A percentile compares a stretch with the other conserved stretches of the same genome.
phyloP scores from a whole-genome alignment of 2,113 vertebrate genomes.

The Ginglymostoma cirratum region DNA sequence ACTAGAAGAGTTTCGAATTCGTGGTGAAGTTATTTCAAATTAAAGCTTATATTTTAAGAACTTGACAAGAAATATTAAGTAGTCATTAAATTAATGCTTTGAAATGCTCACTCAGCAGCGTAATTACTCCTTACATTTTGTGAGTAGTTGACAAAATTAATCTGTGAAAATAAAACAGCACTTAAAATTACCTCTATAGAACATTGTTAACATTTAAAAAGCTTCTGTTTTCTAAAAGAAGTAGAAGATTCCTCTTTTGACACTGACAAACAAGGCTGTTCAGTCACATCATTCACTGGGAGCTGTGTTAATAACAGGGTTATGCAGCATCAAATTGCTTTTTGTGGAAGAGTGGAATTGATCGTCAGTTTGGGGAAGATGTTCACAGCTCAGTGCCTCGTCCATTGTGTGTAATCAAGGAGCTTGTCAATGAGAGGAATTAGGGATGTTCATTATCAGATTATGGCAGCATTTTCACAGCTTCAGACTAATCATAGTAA shows the following conservation, averaged over 20 bases:
- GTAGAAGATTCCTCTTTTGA: constrained; percentile 42
- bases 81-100: neutral
- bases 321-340: constrained; percentile 40
- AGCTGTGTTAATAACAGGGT: constrained; percentile 42
- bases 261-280: constrained; percentile 31
- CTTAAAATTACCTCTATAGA: neutral
- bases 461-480: constrained; percentile 31
- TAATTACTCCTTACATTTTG: neutral
- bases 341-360: constrained; percentile 43
- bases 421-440: constrained; percentile 33
- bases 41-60: neutral
- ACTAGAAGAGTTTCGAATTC: neutral
- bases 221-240: constrained; percentile 28
- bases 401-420: constrained; percentile 25
- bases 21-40: neutral
- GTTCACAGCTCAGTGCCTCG: constrained; percentile 27
- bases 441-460: constrained; percentile 30
- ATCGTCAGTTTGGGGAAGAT: constrained; percentile 32
- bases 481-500: constrained; percentile 43
- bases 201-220: neutral
- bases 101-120: neutral
- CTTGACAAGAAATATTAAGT: neutral
- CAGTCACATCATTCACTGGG: constrained; percentile 44
- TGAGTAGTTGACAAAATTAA: neutral
- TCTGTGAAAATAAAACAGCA: neutral